Percentiles rank a stretch among this genome's conserved stretches.
Evolutionary conservation across 2,797 vertebrate genomes (phyloP).

Genomic region (Emydoidea blandingii): DNA sequence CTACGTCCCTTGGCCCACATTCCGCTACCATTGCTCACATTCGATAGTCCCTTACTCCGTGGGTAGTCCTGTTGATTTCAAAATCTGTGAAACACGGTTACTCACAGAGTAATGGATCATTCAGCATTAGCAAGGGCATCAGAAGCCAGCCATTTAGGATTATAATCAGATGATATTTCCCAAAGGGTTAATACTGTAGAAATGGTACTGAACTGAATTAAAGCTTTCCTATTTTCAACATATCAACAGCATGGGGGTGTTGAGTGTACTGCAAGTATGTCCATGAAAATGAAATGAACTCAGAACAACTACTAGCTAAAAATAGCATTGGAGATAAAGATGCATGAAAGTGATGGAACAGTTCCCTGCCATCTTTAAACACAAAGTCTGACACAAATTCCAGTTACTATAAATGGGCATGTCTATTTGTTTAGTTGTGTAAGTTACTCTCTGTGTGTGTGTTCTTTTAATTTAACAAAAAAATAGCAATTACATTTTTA

Average conservation of each 20-base stretch:
- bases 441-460: neutral
- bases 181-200: neutral
- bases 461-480: constrained; percentile 24
- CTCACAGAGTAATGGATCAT: neutral
- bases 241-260: neutral
- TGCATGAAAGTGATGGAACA: neutral
- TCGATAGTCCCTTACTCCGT: neutral
- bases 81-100: neutral
- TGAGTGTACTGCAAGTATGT: neutral
- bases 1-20: rapidly evolving
- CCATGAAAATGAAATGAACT: neutral
- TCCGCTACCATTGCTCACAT: neutral
- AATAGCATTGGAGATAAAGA: neutral
- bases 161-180: neutral
- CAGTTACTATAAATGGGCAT: neutral
- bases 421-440: neutral
- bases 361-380: constrained; percentile 13
- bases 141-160: neutral
- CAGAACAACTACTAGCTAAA: neutral
- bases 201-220: neutral
- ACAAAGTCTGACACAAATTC: neutral
- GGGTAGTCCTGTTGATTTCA: rapidly evolving
- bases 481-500: constrained; percentile 45
- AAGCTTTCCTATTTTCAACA: neutral
- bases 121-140: neutral